Conservation (phyloP, 2,797 vertebrate species). For the Acanthornis magna region DNA sequence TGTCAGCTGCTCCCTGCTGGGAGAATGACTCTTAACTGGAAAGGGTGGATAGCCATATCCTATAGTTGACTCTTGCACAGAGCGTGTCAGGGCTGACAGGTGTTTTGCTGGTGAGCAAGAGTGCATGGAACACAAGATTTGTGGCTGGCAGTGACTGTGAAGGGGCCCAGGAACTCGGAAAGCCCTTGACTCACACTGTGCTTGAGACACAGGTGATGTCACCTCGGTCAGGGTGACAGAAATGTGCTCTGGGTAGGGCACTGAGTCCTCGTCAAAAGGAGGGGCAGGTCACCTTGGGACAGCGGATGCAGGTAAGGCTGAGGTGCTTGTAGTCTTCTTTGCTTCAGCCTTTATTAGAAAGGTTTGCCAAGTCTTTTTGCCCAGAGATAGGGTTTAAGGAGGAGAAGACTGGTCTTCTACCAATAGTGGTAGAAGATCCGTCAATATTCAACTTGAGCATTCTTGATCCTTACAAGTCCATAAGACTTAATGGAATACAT, state of each 20-base stretch:
- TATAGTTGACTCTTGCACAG: not conserved
- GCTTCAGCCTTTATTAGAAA: not conserved
- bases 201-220: not conserved
- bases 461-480: not conserved
- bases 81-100: not conserved
- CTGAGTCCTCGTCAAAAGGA: not conserved
- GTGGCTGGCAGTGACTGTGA: not conserved
- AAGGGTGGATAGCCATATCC: not conserved
- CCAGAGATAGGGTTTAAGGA: not conserved
- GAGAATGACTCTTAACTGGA: not conserved
- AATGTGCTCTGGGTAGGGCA: not conserved
- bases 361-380: not conserved
- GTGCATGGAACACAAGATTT: not conserved
- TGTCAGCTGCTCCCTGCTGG: not conserved
- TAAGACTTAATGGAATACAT: not conserved
- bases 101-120: not conserved
- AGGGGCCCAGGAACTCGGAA: not conserved
- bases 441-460: not conserved
- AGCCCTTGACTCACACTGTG: not conserved
- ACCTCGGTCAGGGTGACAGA: not conserved
- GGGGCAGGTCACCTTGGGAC: not conserved
- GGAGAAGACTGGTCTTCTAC: not conserved
- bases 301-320: not conserved
- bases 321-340: not conserved
- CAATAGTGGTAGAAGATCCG: not conserved